Base-by-base conservation (phyloP, 2,888 invertebrate genomes). In the Lasius fuliginosus region DNA sequence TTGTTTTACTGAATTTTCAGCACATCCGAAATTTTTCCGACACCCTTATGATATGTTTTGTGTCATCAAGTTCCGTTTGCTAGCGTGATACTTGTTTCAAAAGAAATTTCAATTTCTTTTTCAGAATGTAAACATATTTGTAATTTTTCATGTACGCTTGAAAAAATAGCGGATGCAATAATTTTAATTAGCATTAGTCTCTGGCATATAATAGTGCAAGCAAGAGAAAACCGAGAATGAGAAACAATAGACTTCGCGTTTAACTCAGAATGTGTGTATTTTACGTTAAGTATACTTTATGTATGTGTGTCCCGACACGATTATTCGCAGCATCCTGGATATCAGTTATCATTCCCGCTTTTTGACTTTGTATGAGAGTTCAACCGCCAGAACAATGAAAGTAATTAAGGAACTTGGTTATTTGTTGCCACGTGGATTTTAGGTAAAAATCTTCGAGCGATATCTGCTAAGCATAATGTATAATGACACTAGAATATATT, bases 341-440 rank as follows among this genome's bases (percentile, higher is more conserved):
- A 62, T 67, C 67, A 53, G 30, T 2, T 83, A 85, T 73, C 67
- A 11, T 60, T 46, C 49, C 46, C 18, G 40, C 69, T 69, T 71
- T 76, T 71, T 88, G 91, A 92, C 93, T 91, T 93, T 92, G 91
- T 92, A 93, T 86, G 91, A 92, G 92, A 93, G 92, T 93, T 92
- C 87, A 93, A 91, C 90, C 92, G 93, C 93, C 94, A 92, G 91
- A 91, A 92, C 92, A 91, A 94, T 94, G 94, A 94, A 94, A 94
- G 94, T 94, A 94, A 94, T 93, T 93, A 91, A 93, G 84, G 85
- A 90, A 90, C 90, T 94, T 92, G 93, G 90, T 94, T 94, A 94
- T 92, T 91, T 91, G 93, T 94, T 94, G 93, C 92, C 92, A 93
- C 92, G 93, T 92, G 93, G 90, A 93, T 92, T 91, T 92, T 93